Base-by-base conservation (phyloP, 2,113 vertebrate species). In the Crocuta crocuta region DNA sequence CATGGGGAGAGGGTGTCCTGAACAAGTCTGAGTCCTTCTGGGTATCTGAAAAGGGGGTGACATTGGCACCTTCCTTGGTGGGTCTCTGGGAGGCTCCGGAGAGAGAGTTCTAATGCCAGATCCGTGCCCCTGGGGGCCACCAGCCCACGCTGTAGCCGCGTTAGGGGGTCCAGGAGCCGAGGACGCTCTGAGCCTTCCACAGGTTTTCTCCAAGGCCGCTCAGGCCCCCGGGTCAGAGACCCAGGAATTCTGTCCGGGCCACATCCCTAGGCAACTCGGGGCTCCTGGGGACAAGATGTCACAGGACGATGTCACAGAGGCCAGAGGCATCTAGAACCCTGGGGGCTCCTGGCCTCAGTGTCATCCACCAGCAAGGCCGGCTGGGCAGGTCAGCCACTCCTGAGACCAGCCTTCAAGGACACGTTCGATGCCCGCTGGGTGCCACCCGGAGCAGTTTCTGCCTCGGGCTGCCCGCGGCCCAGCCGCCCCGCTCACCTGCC, bases 251-350 rank as follows among this genome's bases (percentile, higher is more conserved):
- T 43, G 12, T 15, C 7, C 31, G 0, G 19, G 65, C 28, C 8
- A 13, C 68, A 39, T 71, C 31, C 11, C 89, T 21, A 35, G 45
- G 73, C 26, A 19, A 23, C 39, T 8, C 35, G 73, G 17, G 26
- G 21, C 10, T 12, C 28, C 31, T 45, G n/a, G 50, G 70, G 43
- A 3, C 8, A 58, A 23, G 31, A 33, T 31, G 94, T 21, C 43
- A 35, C 55, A 26, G 45, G 50, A 19, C 0, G 97, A 97, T 92
- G 89, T 97, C 97, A 98, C 95, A 97, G 94, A 95, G 95, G 65
- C 68, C 0, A 1, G 55, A 7, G 4, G 80, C 91, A 19, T 58
- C 94, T 90, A 88, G 96, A 98, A 94, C 89, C 66, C 96, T 11
- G 76, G 28, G 53, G 74, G 7, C 53, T 55, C 61, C 87, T 21